Conservation (phyloP, 2,888 invertebrate genomes). For the Drosophila infuscata region DNA sequence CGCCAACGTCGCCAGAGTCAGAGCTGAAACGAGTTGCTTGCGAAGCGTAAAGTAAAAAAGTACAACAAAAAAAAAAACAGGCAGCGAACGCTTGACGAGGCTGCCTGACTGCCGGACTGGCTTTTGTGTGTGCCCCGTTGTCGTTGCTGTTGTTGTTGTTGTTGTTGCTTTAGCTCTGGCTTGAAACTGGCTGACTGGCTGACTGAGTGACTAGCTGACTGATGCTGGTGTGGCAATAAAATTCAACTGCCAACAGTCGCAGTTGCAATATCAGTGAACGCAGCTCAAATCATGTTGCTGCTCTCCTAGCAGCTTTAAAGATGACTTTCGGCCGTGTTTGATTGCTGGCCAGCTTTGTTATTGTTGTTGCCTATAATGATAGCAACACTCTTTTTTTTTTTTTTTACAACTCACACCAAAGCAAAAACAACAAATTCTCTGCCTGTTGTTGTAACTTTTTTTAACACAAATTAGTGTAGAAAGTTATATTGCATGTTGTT, state of each 20-base stretch:
- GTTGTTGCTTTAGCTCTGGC: constrained; percentile 15
- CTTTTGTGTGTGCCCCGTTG: constrained; percentile 51
- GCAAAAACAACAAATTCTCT: constrained; percentile 66
- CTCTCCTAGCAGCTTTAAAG: constrained; percentile 50
- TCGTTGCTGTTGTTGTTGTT: constrained; percentile 2
- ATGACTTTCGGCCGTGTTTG: constrained; percentile 63
- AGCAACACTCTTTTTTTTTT: constrained; percentile 56
- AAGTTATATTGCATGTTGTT: constrained; percentile 55
- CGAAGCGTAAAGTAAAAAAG: constrained; percentile 65
- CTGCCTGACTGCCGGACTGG: constrained; percentile 50
- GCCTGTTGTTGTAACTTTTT: constrained; percentile 54
- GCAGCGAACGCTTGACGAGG: constrained; percentile 53
- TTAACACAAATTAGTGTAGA: constrained; percentile 70
- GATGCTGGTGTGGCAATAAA: constrained; percentile 76
- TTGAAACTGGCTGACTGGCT: constrained; percentile 31
- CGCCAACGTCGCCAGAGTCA: constrained; percentile 27
- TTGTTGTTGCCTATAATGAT: constrained; percentile 67
- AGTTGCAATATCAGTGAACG: constrained; percentile 59
- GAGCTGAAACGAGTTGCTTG: constrained; percentile 77
- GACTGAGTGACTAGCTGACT: constrained; percentile 36
- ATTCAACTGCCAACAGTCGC: constrained; percentile 70
- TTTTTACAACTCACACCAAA: constrained; percentile 35
- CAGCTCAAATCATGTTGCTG: constrained; percentile 59
- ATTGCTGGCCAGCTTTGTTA: constrained; percentile 49
- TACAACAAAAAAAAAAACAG: constrained; percentile 44